Conservation (phyloP, 2,797 vertebrate species). For the Coregonus ussuriensis region DNA sequence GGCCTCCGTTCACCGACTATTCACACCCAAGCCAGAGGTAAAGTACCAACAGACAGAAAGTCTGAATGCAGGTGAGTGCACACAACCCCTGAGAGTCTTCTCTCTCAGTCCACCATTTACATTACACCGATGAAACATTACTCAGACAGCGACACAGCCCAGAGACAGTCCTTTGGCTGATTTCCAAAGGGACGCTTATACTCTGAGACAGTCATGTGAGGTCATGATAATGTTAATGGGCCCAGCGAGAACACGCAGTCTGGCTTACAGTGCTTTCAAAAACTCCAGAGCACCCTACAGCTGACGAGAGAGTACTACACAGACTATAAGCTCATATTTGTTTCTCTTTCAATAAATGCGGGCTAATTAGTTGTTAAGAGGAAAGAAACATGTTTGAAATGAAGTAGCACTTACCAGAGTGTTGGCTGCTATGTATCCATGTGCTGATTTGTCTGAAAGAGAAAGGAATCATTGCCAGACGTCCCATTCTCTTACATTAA, state of each 20-base stretch:
- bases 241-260: background rate
- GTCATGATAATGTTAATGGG: slow-evolving; percentile 3
- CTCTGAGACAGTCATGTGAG: slow-evolving; percentile 24
- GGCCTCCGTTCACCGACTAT: background rate
- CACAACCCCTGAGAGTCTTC: background rate
- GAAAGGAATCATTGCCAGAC: slow-evolving; percentile 14
- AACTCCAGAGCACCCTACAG: background rate
- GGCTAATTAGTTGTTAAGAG: background rate
- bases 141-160: background rate
- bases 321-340: background rate
- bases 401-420: slow-evolving; percentile 85
- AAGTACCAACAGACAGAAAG: slow-evolving; percentile 4
- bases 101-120: background rate
- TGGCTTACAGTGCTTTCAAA: background rate
- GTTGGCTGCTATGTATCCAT: slow-evolving; percentile 95
- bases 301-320: background rate
- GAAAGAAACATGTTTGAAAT: slow-evolving; percentile 4
- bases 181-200: slow-evolving; percentile 12
- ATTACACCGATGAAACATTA: background rate
- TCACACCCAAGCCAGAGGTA: background rate
- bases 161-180: slow-evolving; percentile 1
- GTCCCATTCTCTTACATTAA: no score
- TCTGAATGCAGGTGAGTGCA: slow-evolving; percentile 6
- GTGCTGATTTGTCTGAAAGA: slow-evolving; percentile 94
- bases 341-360: background rate